Base-by-base conservation (phyloP, 2,888 invertebrate species). In the Phalangium opilio region DNA sequence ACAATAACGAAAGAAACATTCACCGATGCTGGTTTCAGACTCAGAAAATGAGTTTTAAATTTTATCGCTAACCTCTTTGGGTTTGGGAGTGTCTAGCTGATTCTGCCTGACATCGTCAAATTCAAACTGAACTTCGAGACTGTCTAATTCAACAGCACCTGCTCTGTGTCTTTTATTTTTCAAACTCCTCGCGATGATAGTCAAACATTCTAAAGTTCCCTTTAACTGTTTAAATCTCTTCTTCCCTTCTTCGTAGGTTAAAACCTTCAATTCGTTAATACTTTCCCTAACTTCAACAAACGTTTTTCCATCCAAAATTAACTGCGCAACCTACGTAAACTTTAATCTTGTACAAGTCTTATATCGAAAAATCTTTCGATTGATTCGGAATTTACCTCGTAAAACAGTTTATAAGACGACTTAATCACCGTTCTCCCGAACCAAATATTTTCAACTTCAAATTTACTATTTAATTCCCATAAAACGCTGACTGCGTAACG, bases 341-440 rank as follows among this genome's bases (percentile, higher is more conserved):
- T n/a, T n/a, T n/a, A n/a, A n/a, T n/a, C n/a, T n/a, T n/a, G n/a
- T n/a, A n/a, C n/a, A 34, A 39, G 19, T n/a, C 14, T 11, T 21
- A 35, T 36, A 18, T 19, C 20, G 15, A 36, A 15, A 47, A n/a
- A n/a, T n/a, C n/a, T n/a, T n/a, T n/a, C n/a, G n/a, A n/a, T n/a
- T n/a, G n/a, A n/a, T n/a, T 20, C n/a, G n/a, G n/a, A n/a, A 39
- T 4, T 32, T 47, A 55, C 57, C 48, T 72, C 69, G 55, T 73
- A 73, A 49, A 67, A 64, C 33, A 73, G 59, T 57, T 73, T 71
- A 17, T 62, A 67, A 57, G 68, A 66, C 0, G 71, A 70, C 19
- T 64, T 55, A 17, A 73, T 72, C n/a, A 73, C 60, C 12, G 69
- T 63, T 45, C 70, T 60, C 3, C 70, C 70, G 60, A 70, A 70